Conservation (phyloP, 2,113 vertebrate genomes). For the Pseudolaguvia tuberculata region DNA sequence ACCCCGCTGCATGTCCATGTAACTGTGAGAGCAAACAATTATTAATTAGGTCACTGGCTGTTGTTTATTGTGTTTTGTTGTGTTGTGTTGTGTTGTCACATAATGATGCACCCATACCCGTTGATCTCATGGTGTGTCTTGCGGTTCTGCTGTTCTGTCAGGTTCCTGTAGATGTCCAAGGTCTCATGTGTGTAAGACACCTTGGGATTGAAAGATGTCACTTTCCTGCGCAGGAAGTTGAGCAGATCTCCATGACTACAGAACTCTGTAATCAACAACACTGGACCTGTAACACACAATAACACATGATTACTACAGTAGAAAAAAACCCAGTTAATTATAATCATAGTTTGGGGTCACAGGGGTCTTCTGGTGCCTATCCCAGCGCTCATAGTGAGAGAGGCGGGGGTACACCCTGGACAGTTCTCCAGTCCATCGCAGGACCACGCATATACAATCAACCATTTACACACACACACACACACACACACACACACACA, state of each 20-base stretch:
- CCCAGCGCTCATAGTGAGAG: no score
- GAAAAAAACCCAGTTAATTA: no score
- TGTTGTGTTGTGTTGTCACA: no score
- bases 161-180: conserved; percentile 70
- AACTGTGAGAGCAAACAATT: conserved; percentile 67
- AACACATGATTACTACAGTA: neutral
- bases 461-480: no score
- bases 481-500: no score
- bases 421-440: no score
- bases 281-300: conserved; percentile 70
- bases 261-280: conserved; percentile 91
- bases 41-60: neutral
- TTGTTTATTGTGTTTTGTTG: neutral
- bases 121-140: conserved; percentile 55
- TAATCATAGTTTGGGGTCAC: no score
- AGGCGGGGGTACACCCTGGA: no score
- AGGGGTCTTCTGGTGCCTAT: no score
- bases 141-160: conserved; percentile 68
- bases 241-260: conserved; percentile 89
- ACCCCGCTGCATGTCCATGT: conserved; percentile 78
- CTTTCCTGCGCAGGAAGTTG: conserved; percentile 77
- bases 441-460: no score
- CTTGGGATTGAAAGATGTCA: conserved; percentile 67
- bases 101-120: neutral
- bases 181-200: conserved; percentile 54